A percentile compares a stretch with the other conserved stretches of the same genome.
phyloP scores from a whole-genome alignment of 30 jellyfish, hydroid and myxozoan species.

The Mastigias papua region DNA sequence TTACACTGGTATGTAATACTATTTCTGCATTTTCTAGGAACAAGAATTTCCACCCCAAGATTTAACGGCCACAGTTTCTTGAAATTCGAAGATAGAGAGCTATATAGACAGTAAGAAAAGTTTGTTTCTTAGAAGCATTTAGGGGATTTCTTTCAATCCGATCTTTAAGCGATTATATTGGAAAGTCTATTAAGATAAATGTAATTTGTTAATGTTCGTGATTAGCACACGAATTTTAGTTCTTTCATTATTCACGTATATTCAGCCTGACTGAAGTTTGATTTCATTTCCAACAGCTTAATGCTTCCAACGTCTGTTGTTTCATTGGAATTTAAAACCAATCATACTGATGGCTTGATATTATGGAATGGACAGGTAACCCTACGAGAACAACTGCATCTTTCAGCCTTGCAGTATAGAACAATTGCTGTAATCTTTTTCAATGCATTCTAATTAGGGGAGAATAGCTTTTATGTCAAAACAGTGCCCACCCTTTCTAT shows the following conservation, averaged over 20 bases:
- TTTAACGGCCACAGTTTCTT: slow-evolving; percentile 71
- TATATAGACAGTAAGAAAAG: slow-evolving; percentile 37
- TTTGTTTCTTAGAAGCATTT: not conserved
- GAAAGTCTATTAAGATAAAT: not conserved
- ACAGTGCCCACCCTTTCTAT: too few relatives aligned
- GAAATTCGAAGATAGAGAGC: slow-evolving; percentile 32
- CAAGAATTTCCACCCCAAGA: slow-evolving; percentile 33
- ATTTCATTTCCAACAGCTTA: slow-evolving; percentile 8
- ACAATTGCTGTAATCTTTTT: too few relatives aligned
- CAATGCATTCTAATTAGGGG: too few relatives aligned
- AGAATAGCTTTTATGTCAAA: too few relatives aligned
- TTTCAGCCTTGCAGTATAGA: too few relatives aligned
- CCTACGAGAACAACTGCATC: not conserved
- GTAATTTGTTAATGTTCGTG: not conserved
- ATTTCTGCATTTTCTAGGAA: not conserved
- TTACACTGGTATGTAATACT: not conserved
- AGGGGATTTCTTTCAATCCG: not conserved
- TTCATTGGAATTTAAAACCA: slow-evolving; percentile 63
- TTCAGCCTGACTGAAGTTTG: not conserved
- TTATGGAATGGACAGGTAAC: slow-evolving; percentile 74
- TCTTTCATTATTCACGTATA: too few relatives aligned
- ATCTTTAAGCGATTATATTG: not conserved
- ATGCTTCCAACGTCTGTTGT: slow-evolving; percentile 35
- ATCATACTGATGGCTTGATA: slow-evolving; percentile 41
- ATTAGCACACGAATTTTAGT: too few relatives aligned